These are phyloP conservation scores for Microdon myrmicae DNA, from an alignment of 2,888 invertebrate species.

Conservation along the genomic window DNA sequence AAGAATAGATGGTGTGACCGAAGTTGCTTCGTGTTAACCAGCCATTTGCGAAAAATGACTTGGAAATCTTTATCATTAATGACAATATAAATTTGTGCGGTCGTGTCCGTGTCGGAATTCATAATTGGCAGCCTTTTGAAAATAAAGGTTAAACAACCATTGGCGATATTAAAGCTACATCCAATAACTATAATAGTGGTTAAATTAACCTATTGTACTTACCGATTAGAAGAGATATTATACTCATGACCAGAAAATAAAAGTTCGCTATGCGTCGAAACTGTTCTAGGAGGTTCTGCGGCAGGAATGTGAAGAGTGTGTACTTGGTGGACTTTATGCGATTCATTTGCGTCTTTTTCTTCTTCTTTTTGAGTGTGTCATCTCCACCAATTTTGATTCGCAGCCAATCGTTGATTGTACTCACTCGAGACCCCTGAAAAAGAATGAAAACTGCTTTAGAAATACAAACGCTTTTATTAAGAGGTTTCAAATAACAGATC, in stretches of 20 bases:
- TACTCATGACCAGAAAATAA: slow-evolving; percentile 81
- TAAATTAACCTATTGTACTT: too few species aligned
- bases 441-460: too few species aligned
- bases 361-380: slow-evolving; percentile 66
- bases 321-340: slow-evolving; percentile 78
- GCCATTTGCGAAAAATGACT: too few species aligned
- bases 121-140: too few species aligned
- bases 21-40: too few species aligned
- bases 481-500: not conserved
- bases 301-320: slow-evolving; percentile 80
- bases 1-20: too few species aligned
- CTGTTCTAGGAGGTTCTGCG: slow-evolving; percentile 85
- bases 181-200: too few species aligned
- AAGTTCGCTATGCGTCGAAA: slow-evolving; percentile 86
- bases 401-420: slow-evolving; percentile 71
- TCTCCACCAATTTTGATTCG: slow-evolving; percentile 72
- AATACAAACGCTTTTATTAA: slow-evolving; percentile 5
- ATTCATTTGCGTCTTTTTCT: slow-evolving; percentile 63
- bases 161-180: too few species aligned
- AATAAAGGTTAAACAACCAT: too few species aligned
- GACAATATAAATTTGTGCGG: too few species aligned
- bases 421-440: slow-evolving; percentile 72
- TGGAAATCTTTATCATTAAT: too few species aligned
- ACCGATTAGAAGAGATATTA: slow-evolving; percentile 76
- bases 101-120: too few species aligned